Base-by-base conservation (phyloP, 2,113 vertebrate genomes). In the Spea multiplicata region DNA sequence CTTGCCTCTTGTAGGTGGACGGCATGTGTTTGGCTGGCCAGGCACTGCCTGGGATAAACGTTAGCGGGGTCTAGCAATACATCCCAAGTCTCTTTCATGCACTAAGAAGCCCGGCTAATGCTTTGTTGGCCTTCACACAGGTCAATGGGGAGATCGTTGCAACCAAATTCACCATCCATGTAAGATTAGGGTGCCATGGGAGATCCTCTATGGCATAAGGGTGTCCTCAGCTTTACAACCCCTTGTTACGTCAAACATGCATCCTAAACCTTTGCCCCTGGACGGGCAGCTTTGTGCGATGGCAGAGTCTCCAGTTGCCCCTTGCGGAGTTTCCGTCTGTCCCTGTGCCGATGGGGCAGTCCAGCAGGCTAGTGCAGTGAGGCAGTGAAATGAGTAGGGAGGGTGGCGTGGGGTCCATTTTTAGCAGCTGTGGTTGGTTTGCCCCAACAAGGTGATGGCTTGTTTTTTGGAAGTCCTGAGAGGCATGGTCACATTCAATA, bases 401-500 rank as follows among this genome's bases (percentile, higher is more conserved):
- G 74, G 66, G 55, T 47, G 53, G 59, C 14, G 68, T 30, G 71
- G 65, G 69, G 71, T 45, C 3, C 9, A 30, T 44, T 72, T 69
- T 53, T 80, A 80, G 77, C 77, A 80, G 77, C 77, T 73, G 77
- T 67, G 49, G 77, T 67, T 52, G 17, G 47, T 66, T 44, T n/a
- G 67, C 73, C 44, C 66, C 50, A 30, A 62, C 47, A 75, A 59
- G 44, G 59, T 57, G 50, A 30, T 30, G 76, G 59, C 74, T 57
- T 48, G 14, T 44, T 53, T 46, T 68, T 44, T 50, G 52, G 73
- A 47, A 46, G 59, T 55, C 57, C 13, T n/a, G 66, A 65, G 55
- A 75, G 17, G 59, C 13, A 5, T 16, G 9, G 73, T 62, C 30
- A 44, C 46, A 75, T 44, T 55, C 16, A 13, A 69, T 59, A n/a